These are phyloP conservation scores for Flexamia atlantica DNA, from an alignment of 2,888 invertebrate genomes.

Conservation along the genomic window DNA sequence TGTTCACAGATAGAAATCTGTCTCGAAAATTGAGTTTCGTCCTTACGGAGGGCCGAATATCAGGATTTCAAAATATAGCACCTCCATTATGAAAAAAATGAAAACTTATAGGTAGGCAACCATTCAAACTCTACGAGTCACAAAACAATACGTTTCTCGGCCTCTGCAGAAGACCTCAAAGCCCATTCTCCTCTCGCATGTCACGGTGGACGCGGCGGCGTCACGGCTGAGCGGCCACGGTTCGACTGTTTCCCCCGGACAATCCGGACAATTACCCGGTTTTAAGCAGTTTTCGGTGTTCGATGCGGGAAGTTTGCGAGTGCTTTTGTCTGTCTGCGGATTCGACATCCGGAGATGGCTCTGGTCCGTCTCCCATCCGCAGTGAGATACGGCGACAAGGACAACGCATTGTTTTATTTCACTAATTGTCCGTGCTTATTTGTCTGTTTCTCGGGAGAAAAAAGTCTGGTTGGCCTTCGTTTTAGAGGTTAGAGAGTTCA, in stretches of 20 bases:
- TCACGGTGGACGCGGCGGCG: not conserved
- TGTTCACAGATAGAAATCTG: too few relatives aligned
- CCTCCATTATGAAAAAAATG: too few relatives aligned
- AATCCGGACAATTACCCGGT: constrained; percentile 38
- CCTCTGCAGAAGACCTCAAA: not conserved
- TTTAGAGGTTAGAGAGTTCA: too few relatives aligned
- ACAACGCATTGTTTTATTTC: too few relatives aligned
- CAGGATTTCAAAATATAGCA: too few relatives aligned
- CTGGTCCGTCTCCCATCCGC: not conserved
- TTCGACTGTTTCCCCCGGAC: constrained; percentile 12
- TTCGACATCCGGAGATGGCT: constrained; percentile 44
- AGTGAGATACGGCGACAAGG: not conserved
- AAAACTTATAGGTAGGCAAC: too few relatives aligned
- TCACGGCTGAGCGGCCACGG: constrained; percentile 21
- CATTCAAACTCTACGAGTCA: not conserved
- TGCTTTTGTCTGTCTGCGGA: constrained; percentile 47
- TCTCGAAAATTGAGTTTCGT: too few relatives aligned
- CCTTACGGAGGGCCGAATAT: too few relatives aligned
- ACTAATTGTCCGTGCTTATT: too few relatives aligned
- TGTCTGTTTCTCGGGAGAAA: too few relatives aligned
- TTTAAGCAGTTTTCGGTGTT: constrained; percentile 52
- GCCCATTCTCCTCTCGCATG: not conserved
- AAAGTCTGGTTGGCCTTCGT: too few relatives aligned
- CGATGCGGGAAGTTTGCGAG: constrained; percentile 28
- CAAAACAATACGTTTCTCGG: not conserved